phyloP scores from a whole-genome alignment of 2,797 vertebrate genomes.

The Parotocinclus haroldoi region DNA sequence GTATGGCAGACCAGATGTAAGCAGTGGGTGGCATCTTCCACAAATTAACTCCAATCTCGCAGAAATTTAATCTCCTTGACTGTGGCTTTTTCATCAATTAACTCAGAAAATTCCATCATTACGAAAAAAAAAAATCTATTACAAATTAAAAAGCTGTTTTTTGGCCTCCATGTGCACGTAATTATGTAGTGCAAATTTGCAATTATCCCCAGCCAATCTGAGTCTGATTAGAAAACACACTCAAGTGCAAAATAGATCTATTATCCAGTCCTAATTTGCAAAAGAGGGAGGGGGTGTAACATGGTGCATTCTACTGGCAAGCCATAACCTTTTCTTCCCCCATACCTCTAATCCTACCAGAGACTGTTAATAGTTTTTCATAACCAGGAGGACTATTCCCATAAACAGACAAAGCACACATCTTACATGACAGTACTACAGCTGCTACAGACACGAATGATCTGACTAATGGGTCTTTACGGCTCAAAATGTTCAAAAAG shows the following conservation, averaged over 20 bases:
- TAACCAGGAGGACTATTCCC: slow-evolving; percentile 56
- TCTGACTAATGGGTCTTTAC: slow-evolving; percentile 3
- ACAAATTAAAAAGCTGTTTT: slow-evolving; percentile 56
- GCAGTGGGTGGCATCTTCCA: slow-evolving; percentile 6
- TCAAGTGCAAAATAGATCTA: slow-evolving; percentile 77
- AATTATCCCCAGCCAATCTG: slow-evolving; percentile 72
- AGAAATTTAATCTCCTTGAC: slow-evolving; percentile 22
- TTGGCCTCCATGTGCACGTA: slow-evolving; percentile 53
- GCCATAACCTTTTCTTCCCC: slow-evolving; percentile 55
- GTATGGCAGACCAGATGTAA: background rate
- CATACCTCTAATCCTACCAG: slow-evolving; percentile 55
- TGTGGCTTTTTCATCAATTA: slow-evolving; percentile 27
- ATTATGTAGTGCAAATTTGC: slow-evolving; percentile 63
- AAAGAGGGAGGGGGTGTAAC: slow-evolving; percentile 47
- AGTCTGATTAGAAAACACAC: slow-evolving; percentile 76
- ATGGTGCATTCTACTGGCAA: slow-evolving; percentile 60
- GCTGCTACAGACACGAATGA: slow-evolving; percentile 17
- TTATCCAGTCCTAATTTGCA: slow-evolving; percentile 73
- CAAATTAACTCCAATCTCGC: slow-evolving; percentile 15
- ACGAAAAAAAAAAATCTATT: slow-evolving; percentile 43
- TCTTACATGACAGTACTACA: slow-evolving; percentile 28
- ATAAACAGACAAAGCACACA: slow-evolving; percentile 49
- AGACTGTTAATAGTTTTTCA: slow-evolving; percentile 57
- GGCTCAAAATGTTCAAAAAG: background rate
- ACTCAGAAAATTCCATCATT: slow-evolving; percentile 47